These are phyloP conservation scores for Caradrina clavipalpis DNA, from an alignment of 2,888 invertebrate species.

Conservation along the genomic window DNA sequence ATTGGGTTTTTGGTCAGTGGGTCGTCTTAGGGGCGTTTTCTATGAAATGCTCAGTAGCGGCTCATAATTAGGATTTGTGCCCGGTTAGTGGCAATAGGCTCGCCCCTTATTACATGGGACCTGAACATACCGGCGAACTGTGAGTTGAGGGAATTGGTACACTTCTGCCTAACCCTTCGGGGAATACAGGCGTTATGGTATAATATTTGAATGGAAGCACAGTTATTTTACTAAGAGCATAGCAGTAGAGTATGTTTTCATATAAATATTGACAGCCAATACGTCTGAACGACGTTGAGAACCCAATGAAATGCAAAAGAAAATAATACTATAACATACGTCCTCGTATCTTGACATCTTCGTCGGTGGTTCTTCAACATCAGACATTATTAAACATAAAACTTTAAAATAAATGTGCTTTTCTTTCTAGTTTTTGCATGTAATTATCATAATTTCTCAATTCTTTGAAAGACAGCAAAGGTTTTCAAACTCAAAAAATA, in stretches of 20 bases:
- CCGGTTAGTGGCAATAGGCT: no score
- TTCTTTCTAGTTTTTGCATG: slow-evolving; percentile 19
- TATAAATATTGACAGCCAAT: background rate
- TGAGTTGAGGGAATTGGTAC: no score
- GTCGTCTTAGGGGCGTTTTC: no score
- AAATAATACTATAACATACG: slow-evolving; percentile 25
- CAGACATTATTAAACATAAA: slow-evolving; percentile 72
- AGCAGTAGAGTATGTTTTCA: background rate
- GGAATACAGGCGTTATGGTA: no score
- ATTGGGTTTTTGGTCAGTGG: no score
- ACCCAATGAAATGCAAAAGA: background rate
- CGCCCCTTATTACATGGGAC: no score
- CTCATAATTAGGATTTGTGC: no score
- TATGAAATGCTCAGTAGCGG: no score
- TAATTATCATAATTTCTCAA: slow-evolving; percentile 37
- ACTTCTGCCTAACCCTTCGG: no score
- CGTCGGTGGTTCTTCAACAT: slow-evolving; percentile 78
- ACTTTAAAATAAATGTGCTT: slow-evolving; percentile 1
- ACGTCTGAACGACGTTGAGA: background rate
- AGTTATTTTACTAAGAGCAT: background rate
- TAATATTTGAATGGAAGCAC: background rate
- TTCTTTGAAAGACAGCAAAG: background rate
- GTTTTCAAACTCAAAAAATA: slow-evolving; percentile 26
- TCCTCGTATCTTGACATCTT: slow-evolving; percentile 76
- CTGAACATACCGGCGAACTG: no score